A percentile compares a stretch with the other conserved stretches of the same genome.
Conservation (phyloP, 2,888 invertebrate species). For the Cistogaster globosa region DNA sequence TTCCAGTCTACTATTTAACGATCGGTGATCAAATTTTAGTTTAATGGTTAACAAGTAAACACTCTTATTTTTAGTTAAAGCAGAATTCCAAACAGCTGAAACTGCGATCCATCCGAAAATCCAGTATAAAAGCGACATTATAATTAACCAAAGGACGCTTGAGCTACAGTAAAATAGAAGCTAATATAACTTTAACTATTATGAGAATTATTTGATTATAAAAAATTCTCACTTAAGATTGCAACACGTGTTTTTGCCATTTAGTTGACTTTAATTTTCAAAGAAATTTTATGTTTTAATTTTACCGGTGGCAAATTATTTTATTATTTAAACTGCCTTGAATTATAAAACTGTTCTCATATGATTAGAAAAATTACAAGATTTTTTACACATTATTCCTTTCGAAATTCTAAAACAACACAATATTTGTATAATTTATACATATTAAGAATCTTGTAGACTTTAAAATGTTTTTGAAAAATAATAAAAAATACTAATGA, state of each 20-base stretch:
- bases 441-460: slow-evolving; percentile 42
- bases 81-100: no score
- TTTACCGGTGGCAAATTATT: slow-evolving; percentile 15
- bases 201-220: no score
- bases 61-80: no score
- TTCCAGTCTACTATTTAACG: no score
- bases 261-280: neutral
- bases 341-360: slow-evolving; percentile 14
- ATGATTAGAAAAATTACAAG: slow-evolving; percentile 7
- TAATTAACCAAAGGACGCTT: no score
- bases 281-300: slow-evolving; percentile 17
- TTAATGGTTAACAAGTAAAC: no score
- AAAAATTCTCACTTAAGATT: no score
- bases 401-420: neutral
- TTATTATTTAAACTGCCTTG: neutral
- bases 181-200: no score
- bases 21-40: no score
- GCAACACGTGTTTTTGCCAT: neutral
- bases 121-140: no score
- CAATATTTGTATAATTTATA: slow-evolving; percentile 2
- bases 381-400: slow-evolving; percentile 15
- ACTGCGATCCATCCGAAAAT: no score
- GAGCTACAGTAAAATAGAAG: no score
- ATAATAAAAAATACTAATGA: slow-evolving; percentile 76
- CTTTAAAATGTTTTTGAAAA: slow-evolving; percentile 47